These are phyloP conservation scores for Lemur catta DNA, from an alignment of 2,797 vertebrate species.

Conservation along the genomic window DNA sequence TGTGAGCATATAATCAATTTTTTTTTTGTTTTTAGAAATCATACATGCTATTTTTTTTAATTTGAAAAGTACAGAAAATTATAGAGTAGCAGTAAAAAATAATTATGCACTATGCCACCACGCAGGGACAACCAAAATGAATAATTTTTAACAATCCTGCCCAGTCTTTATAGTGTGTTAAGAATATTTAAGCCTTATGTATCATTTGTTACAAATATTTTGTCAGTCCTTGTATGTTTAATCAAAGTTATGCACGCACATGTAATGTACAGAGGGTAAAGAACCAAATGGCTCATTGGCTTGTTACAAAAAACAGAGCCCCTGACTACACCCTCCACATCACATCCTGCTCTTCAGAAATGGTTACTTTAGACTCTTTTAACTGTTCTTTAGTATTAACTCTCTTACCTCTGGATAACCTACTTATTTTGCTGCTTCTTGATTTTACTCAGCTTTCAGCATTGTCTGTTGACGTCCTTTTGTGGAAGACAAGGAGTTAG, in stretches of 20 bases:
- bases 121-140: background rate
- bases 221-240: background rate
- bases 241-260: background rate
- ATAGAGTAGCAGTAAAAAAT: background rate
- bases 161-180: background rate
- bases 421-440: background rate
- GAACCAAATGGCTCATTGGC: background rate
- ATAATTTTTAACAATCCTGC: background rate
- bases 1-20: background rate
- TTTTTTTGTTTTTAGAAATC: constrained; percentile 1
- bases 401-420: background rate
- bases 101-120: background rate
- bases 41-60: background rate
- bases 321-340: background rate
- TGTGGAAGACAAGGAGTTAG: background rate
- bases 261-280: background rate
- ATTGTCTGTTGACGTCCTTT: background rate
- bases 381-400: background rate
- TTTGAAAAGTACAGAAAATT: background rate
- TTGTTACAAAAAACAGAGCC: background rate
- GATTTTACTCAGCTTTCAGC: background rate
- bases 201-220: background rate
- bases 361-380: background rate
- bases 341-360: background rate
- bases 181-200: background rate